Evolutionary conservation across 2,113 vertebrate species (phyloP).

Genomic region (Suncus etruscus): DNA sequence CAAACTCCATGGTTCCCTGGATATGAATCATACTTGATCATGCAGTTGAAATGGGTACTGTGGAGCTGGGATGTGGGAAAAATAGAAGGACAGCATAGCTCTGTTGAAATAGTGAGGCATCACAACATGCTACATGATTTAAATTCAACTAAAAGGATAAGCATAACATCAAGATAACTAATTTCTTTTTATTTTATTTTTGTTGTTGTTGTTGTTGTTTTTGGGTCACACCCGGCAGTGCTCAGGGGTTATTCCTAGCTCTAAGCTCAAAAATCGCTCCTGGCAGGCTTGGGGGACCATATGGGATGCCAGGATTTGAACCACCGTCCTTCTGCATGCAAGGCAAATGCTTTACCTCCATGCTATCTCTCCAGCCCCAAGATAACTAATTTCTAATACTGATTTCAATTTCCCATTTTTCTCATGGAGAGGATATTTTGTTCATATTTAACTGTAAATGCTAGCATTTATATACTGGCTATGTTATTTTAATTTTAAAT

Average conservation of each 20-base stretch:
- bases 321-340: too few species aligned
- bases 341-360: too few species aligned
- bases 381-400: not conserved
- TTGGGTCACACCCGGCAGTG: too few species aligned
- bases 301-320: too few species aligned
- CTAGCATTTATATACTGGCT: conserved; percentile 36
- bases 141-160: not conserved
- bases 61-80: conserved; percentile 48
- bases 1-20: conserved; percentile 67
- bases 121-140: not conserved
- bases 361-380: too few species aligned
- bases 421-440: not conserved
- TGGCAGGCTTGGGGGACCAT: too few species aligned
- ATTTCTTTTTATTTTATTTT: too few species aligned
- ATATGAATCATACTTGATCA: conserved; percentile 72
- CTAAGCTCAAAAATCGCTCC: too few species aligned
- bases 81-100: conserved; percentile 2
- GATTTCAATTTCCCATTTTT: not conserved
- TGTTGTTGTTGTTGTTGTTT: too few species aligned
- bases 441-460: conserved; percentile 23
- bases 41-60: not conserved
- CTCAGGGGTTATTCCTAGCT: too few species aligned
- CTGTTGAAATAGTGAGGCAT: not conserved
- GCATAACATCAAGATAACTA: not conserved
- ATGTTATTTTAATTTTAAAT: conserved; percentile 66